Conservation (phyloP, 2,797 vertebrate species). For the Nasua narica region DNA sequence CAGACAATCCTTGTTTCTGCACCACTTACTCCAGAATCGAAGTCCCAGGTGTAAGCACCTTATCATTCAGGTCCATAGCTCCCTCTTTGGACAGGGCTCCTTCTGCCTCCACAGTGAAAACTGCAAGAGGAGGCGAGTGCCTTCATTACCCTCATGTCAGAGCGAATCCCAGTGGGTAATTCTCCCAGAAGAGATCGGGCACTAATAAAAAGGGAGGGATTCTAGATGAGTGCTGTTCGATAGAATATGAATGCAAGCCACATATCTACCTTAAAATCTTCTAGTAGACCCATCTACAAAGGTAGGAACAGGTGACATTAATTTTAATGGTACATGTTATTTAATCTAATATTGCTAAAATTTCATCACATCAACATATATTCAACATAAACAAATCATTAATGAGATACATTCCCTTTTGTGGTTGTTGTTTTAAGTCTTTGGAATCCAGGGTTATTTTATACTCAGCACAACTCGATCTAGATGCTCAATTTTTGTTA, state of each 20-base stretch:
- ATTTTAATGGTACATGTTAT: neutral
- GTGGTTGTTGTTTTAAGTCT: neutral
- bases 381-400: neutral
- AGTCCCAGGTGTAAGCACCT: neutral
- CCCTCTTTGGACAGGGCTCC: neutral
- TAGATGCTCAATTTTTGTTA: neutral
- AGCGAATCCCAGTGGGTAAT: neutral
- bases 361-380: neutral
- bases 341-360: neutral
- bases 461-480: neutral
- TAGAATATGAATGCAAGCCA: neutral
- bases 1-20: neutral
- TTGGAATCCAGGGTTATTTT: neutral
- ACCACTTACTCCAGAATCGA: neutral
- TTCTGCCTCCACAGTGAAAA: neutral
- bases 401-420: neutral
- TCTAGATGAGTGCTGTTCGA: neutral
- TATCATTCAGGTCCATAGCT: neutral
- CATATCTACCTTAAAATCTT: neutral
- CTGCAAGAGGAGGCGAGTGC: neutral
- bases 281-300: neutral
- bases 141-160: neutral
- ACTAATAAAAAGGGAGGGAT: neutral
- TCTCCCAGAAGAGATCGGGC: neutral
- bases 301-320: neutral